Conservation (phyloP, 2,888 invertebrate species). For the Idaea biselata region DNA sequence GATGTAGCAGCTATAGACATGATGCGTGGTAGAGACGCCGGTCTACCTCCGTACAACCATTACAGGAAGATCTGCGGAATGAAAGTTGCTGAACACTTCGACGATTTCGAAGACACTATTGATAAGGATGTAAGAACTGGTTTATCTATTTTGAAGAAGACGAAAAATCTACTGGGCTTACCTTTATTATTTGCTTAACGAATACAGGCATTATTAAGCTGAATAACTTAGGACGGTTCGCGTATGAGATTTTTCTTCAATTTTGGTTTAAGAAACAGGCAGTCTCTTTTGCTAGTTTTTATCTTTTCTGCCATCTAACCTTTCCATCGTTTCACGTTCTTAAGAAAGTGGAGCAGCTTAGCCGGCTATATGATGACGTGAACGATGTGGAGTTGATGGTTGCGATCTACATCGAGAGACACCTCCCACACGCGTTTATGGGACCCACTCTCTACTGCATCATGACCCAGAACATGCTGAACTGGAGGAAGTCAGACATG, state of each 20-base stretch:
- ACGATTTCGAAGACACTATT: slow-evolving; percentile 87
- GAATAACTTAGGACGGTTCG: neutral
- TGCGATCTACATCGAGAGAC: slow-evolving; percentile 39
- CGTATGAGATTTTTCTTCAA: neutral
- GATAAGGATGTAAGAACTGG: slow-evolving; percentile 37
- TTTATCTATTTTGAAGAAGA: neutral
- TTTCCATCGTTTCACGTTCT: neutral
- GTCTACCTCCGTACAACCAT: slow-evolving; percentile 92
- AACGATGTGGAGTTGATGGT: slow-evolving; percentile 44
- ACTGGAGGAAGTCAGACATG: slow-evolving; percentile 41
- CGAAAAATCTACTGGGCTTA: too few species aligned
- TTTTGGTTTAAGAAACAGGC: neutral
- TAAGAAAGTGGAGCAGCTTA: slow-evolving; percentile 40
- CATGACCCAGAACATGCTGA: slow-evolving; percentile 34
- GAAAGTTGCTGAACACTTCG: slow-evolving; percentile 84
- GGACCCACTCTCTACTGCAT: slow-evolving; percentile 42
- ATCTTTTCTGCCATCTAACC: too few species aligned
- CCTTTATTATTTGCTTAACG: too few species aligned
- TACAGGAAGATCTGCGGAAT: slow-evolving; percentile 90
- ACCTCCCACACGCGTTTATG: slow-evolving; percentile 31
- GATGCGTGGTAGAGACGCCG: slow-evolving; percentile 85
- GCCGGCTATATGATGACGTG: slow-evolving; percentile 39
- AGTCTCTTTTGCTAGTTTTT: too few species aligned
- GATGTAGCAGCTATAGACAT: slow-evolving; percentile 45
- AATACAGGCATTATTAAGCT: neutral